These are phyloP conservation scores for Xiphophorus birchmanni DNA, from an alignment of 2,797 vertebrate species.

Conservation along the genomic window DNA sequence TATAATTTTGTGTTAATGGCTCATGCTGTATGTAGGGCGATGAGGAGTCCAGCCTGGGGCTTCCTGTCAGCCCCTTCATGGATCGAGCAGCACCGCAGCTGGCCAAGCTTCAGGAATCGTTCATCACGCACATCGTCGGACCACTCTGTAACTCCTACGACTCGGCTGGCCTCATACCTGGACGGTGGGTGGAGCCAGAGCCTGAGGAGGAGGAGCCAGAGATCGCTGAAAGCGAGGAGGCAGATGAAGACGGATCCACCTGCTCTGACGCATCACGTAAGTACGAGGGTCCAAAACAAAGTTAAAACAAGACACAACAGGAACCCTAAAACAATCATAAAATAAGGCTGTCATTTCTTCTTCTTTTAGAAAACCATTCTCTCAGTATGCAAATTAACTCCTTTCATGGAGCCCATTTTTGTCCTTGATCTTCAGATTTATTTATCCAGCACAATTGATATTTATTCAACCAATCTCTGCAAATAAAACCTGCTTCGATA, in stretches of 20 bases:
- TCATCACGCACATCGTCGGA: slow-evolving; percentile 98
- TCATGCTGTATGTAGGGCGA: slow-evolving; percentile 86
- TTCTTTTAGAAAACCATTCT: background rate
- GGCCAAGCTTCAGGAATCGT: slow-evolving; percentile 97
- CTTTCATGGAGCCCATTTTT: background rate
- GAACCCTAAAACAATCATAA: background rate
- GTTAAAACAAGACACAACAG: background rate
- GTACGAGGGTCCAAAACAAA: slow-evolving; percentile 28
- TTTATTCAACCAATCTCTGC: background rate
- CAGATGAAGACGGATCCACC: slow-evolving; percentile 84
- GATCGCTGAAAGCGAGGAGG: slow-evolving; percentile 82
- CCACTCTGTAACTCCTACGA: slow-evolving; percentile 96
- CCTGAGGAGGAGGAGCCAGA: slow-evolving; percentile 84
- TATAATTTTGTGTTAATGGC: slow-evolving; percentile 9
- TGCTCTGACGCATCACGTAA: slow-evolving; percentile 85
- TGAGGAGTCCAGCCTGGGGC: slow-evolving; percentile 93
- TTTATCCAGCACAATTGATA: background rate
- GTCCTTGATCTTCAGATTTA: too few species aligned
- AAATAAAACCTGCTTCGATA: background rate
- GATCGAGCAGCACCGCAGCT: slow-evolving; percentile 95
- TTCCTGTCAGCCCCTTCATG: slow-evolving; percentile 98
- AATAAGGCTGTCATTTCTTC: background rate
- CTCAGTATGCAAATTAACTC: background rate
- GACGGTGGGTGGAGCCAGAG: slow-evolving; percentile 89
- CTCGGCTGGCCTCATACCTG: slow-evolving; percentile 93